Conservation (phyloP, 2,113 vertebrate species). For the mouse (Mus musculus) region DNA sequence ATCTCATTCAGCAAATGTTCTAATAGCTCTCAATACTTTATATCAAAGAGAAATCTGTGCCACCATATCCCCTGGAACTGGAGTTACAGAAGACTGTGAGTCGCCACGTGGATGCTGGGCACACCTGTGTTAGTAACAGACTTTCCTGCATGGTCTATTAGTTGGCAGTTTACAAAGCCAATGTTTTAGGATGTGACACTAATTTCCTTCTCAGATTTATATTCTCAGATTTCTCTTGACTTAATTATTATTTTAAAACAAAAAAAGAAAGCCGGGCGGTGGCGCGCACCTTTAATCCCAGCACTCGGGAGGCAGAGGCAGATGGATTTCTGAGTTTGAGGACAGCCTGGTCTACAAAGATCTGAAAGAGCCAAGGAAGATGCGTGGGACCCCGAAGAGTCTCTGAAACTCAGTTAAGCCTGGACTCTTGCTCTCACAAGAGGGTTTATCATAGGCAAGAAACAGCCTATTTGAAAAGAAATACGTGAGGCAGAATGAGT, state of each 20-base stretch:
- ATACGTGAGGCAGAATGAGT: background rate
- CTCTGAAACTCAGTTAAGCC: background rate
- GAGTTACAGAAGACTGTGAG: background rate
- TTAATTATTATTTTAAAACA: conserved; percentile 34
- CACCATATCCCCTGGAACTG: background rate
- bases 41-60: background rate
- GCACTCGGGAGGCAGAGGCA: too few relatives aligned
- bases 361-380: too few relatives aligned
- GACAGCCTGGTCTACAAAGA: too few relatives aligned
- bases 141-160: conserved; percentile 1
- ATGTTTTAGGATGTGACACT: background rate
- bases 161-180: conserved; percentile 7
- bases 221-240: conserved; percentile 45
- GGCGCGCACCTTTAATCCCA: too few relatives aligned
- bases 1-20: conserved; percentile 33
- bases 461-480: background rate
- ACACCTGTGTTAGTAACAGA: background rate
- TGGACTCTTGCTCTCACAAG: background rate
- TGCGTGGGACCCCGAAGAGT: background rate
- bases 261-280: background rate
- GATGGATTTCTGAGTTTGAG: too few relatives aligned
- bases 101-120: background rate
- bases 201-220: conserved; percentile 43
- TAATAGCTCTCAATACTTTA: conserved; percentile 17
- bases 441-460: background rate